These are phyloP conservation scores for Hemibagrus guttatus DNA, from an alignment of 2,797 vertebrate genomes.

Conservation along the genomic window DNA sequence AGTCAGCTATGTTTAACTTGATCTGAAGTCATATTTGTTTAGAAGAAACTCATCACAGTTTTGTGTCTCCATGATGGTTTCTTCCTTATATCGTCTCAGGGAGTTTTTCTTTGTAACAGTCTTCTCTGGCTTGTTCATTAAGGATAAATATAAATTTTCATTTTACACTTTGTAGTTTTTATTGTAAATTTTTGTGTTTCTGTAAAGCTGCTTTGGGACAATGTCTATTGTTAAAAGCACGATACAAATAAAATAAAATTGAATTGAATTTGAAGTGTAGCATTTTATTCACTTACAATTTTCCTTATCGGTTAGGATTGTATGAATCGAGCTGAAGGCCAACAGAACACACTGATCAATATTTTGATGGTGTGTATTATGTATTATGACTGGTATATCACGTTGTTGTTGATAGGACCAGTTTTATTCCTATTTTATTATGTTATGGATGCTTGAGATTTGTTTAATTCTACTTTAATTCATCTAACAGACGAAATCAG, in stretches of 20 bases:
- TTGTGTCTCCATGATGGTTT: too few relatives aligned
- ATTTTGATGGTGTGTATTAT: background rate
- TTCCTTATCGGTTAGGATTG: background rate
- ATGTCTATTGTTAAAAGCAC: too few relatives aligned
- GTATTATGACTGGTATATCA: background rate
- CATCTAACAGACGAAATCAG: background rate
- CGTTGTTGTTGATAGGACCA: background rate
- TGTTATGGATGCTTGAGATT: background rate
- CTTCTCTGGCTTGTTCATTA: too few relatives aligned
- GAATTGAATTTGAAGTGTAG: too few relatives aligned
- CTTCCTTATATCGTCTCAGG: too few relatives aligned
- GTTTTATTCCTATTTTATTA: background rate
- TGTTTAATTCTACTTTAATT: too few relatives aligned
- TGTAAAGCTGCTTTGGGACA: too few relatives aligned
- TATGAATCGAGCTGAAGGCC: background rate
- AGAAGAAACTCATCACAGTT: background rate
- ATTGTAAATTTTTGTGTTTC: too few relatives aligned
- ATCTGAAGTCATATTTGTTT: background rate
- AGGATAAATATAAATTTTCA: too few relatives aligned
- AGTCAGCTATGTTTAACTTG: background rate
- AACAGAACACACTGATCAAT: constrained; percentile 1
- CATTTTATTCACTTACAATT: background rate
- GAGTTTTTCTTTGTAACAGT: too few relatives aligned
- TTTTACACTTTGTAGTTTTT: too few relatives aligned
- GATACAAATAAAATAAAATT: too few relatives aligned